Percentiles rank a stretch among this genome's conserved stretches.
phyloP scores from a whole-genome alignment of 2,888 invertebrate species.

The Calliphora vomitoria region DNA sequence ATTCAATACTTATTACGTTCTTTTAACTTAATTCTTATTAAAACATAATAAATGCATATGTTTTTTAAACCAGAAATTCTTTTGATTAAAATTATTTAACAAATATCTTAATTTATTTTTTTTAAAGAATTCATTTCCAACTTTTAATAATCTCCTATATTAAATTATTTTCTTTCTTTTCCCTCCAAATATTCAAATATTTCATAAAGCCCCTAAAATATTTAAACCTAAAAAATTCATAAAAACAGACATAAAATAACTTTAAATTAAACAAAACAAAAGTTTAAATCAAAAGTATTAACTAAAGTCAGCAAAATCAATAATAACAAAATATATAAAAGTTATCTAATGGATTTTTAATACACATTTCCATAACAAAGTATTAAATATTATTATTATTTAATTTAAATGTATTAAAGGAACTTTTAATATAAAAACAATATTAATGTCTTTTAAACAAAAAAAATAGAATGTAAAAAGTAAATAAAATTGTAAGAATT shows the following conservation, averaged over 20 bases:
- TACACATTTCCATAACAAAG: neutral
- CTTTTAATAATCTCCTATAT: no score
- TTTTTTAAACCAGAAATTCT: no score
- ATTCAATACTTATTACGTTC: neutral
- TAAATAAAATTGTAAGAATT: constrained; percentile 9
- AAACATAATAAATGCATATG: no score
- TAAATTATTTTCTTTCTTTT: no score
- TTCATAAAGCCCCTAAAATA: no score
- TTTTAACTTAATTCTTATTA: no score
- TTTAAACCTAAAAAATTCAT: no score
- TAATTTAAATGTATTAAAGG: neutral
- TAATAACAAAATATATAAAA: neutral
- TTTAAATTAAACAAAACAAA: neutral
- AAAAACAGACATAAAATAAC: neutral
- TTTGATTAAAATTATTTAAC: no score
- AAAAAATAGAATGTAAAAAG: neutral
- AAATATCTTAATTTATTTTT: no score
- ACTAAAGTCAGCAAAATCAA: neutral
- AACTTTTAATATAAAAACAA: neutral
- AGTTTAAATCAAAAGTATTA: neutral
- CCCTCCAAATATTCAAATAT: no score
- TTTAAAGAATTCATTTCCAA: no score
- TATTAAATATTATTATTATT: neutral
- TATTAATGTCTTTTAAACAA: neutral
- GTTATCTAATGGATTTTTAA: constrained; percentile 7